Conservation (phyloP, 2,888 invertebrate genomes). For the Phrixothrix hirtus region DNA sequence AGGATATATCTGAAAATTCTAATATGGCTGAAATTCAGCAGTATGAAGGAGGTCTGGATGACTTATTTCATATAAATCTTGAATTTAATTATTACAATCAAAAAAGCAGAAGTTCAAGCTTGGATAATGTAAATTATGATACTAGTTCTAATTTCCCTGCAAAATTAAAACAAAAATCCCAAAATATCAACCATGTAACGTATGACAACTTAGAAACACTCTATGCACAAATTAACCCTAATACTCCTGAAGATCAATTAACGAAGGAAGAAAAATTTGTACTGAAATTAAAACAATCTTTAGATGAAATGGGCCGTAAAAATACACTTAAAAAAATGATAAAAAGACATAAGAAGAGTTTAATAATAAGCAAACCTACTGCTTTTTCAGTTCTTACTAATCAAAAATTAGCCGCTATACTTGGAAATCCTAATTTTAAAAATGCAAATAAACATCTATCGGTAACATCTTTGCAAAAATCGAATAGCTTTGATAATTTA, state of each 20-base stretch:
- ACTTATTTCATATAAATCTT: conserved; percentile 21
- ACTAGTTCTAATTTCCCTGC: no score
- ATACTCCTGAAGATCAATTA: conserved; percentile 37
- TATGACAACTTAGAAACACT: conserved; percentile 43
- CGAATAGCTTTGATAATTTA: no score
- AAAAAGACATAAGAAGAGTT: conserved; percentile 34
- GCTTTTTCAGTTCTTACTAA: conserved; percentile 44
- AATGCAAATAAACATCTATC: no score
- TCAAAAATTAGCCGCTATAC: conserved; percentile 32
- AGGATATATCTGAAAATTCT: conserved; percentile 44
- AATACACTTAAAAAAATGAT: conserved; percentile 38
- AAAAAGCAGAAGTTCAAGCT: conserved; percentile 23
- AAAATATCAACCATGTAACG: conserved; percentile 5
- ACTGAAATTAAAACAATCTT: conserved; percentile 40
- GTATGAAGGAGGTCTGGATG: conserved; percentile 10
- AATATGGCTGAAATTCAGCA: conserved; percentile 27
- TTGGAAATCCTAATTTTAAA: conserved; percentile 26
- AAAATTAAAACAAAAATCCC: no score
- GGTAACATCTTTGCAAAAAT: no score
- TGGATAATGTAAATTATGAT: conserved; percentile 34
- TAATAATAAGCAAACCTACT: conserved; percentile 44
- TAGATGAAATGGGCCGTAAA: conserved; percentile 43
- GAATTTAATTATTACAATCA: conserved; percentile 26
- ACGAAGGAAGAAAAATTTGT: conserved; percentile 46
- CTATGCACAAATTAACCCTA: conserved; percentile 39